Evolutionary conservation across 2,797 vertebrate genomes (phyloP).

Genomic region (Lithobates sylvaticus): DNA sequence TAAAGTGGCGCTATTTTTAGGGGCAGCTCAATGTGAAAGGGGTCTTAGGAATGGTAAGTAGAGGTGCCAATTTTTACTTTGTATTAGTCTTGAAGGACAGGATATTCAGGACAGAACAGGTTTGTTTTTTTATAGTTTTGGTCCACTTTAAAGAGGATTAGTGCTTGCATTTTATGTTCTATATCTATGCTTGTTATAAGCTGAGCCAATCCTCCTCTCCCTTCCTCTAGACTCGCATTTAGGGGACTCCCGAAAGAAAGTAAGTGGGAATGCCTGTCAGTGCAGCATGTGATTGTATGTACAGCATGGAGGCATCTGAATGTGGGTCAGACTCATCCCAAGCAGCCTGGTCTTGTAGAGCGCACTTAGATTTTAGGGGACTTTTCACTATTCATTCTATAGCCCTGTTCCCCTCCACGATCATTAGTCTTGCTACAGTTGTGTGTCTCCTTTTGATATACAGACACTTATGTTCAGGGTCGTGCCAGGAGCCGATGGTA

Average conservation of each 20-base stretch:
- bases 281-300: conserved; percentile 79
- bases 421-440: no score
- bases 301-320: conserved; percentile 83
- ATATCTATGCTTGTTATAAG: conserved; percentile 11
- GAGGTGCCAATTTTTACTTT: no score
- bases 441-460: no score
- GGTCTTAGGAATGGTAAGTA: no score
- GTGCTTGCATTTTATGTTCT: conserved; percentile 9
- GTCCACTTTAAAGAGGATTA: not conserved
- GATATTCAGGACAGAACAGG: not conserved
- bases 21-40: no score
- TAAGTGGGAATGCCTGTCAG: conserved; percentile 82
- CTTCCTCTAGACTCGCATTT: conserved; percentile 97
- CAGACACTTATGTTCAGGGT: no score
- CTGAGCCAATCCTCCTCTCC: conserved; percentile 75
- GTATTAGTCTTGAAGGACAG: no score
- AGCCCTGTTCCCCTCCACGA: no score
- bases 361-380: no score
- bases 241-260: conserved; percentile 97
- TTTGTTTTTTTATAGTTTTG: not conserved
- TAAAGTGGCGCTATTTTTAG: no score
- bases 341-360: conserved; percentile 3
- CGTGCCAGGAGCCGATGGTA: no score
- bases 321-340: not conserved
- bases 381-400: no score